These are phyloP conservation scores for Ochotona curzoniae DNA, from an alignment of 2,113 vertebrate genomes.

Conservation along the genomic window DNA sequence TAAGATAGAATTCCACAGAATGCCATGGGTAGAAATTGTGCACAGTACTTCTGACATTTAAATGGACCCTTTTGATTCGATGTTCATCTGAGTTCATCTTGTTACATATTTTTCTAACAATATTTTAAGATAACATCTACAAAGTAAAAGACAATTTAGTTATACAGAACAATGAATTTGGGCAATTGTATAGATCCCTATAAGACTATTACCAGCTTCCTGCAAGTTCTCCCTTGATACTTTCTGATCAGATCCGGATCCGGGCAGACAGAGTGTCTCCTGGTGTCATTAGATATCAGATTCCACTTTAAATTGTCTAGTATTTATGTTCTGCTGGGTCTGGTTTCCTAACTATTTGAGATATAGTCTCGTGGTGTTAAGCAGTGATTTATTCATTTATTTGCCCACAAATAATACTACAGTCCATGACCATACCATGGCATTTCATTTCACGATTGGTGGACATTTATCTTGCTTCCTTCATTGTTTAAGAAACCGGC, in stretches of 20 bases:
- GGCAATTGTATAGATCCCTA: background rate
- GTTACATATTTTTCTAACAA: background rate
- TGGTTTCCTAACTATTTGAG: background rate
- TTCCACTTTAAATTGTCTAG: background rate
- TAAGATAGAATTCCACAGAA: background rate
- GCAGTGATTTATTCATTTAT: background rate
- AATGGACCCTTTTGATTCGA: background rate
- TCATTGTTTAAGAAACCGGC: background rate
- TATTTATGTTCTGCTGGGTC: background rate
- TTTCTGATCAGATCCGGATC: background rate
- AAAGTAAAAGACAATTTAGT: background rate
- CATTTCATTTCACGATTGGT: background rate
- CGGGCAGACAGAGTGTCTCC: background rate
- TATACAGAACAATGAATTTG: background rate
- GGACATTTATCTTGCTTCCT: background rate
- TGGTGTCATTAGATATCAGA: background rate
- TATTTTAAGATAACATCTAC: background rate
- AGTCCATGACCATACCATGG: too few relatives aligned
- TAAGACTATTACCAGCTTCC: background rate
- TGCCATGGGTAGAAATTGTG: background rate
- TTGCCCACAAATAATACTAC: background rate
- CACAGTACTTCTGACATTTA: background rate
- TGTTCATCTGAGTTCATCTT: background rate
- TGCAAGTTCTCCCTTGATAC: background rate
- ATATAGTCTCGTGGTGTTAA: background rate